phyloP scores from a whole-genome alignment of 30 jellyfish, hydroid and myxozoan species.

The Aurelia sp. region DNA sequence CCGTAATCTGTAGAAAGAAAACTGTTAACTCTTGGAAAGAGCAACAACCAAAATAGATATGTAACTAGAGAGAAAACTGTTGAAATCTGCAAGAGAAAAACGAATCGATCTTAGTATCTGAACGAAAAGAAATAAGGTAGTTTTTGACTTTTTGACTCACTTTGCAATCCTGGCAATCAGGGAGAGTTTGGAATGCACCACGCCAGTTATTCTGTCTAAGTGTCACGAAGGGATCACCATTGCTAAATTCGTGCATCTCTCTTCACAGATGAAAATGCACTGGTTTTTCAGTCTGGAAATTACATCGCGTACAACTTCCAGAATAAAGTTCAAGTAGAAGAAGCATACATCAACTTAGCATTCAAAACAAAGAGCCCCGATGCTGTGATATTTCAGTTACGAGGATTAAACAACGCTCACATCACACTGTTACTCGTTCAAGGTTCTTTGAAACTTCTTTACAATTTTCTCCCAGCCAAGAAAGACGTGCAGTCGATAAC shows the following conservation, averaged over 20 bases:
- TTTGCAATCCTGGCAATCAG: no score
- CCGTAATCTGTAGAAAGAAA: no score
- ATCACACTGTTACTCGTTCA: slow-evolving; percentile 27
- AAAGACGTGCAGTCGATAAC: slow-evolving; percentile 45
- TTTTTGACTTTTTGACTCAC: no score
- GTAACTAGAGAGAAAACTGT: no score
- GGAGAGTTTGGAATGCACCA: no score
- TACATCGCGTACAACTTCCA: slow-evolving; percentile 42
- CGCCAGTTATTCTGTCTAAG: not conserved
- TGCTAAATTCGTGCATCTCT: not conserved
- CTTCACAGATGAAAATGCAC: slow-evolving; percentile 49
- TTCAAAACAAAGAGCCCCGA: slow-evolving; percentile 54
- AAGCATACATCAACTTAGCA: slow-evolving; percentile 64
- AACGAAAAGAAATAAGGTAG: no score
- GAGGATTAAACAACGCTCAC: slow-evolving; percentile 62
- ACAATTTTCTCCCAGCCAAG: slow-evolving; percentile 42
- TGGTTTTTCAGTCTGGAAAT: slow-evolving; percentile 30
- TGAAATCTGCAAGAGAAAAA: no score
- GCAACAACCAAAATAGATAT: no score
- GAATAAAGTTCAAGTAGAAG: slow-evolving; percentile 56
- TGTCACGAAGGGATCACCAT: not conserved
- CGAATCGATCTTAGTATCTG: no score
- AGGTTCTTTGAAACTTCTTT: slow-evolving; percentile 42
- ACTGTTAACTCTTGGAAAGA: no score
- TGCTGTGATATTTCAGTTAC: slow-evolving; percentile 50